These are phyloP conservation scores for Apodemia zela DNA, from an alignment of 2,888 invertebrate genomes.

Conservation along the genomic window DNA sequence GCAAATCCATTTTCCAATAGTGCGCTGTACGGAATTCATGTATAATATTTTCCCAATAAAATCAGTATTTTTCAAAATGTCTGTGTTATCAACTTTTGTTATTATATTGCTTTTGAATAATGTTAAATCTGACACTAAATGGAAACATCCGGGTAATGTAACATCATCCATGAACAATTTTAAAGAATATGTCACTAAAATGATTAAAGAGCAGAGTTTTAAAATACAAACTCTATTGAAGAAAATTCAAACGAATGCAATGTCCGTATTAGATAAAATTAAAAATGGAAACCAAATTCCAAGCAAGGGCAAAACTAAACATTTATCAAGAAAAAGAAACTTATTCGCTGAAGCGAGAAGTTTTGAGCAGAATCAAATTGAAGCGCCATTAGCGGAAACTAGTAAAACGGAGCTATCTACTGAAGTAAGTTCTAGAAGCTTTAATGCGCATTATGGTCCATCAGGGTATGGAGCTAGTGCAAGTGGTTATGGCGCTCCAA, in stretches of 20 bases:
- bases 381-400: conserved; percentile 48
- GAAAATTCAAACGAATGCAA: conserved; percentile 64
- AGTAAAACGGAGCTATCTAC: conserved; percentile 19
- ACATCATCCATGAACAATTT: conserved; percentile 49
- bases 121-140: conserved; percentile 46
- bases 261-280: conserved; percentile 57
- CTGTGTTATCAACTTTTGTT: conserved; percentile 54
- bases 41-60: conserved; percentile 25
- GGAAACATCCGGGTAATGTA: conserved; percentile 36
- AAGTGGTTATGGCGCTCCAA: conserved; percentile 47
- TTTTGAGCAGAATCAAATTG: conserved; percentile 49
- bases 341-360: conserved; percentile 32
- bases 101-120: conserved; percentile 49
- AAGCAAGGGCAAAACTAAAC: conserved; percentile 21
- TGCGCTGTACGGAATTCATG: conserved; percentile 50
- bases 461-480: conserved; percentile 59
- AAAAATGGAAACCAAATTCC: conserved; percentile 47
- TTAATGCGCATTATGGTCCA: conserved; percentile 50
- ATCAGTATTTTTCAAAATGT: conserved; percentile 52
- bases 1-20: conserved; percentile 27
- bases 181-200: conserved; percentile 55
- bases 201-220: conserved; percentile 63
- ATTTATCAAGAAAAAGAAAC: conserved; percentile 22
- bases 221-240: conserved; percentile 60
- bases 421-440: conserved; percentile 47